Evolutionary conservation across 2,113 vertebrate species (phyloP).

Genomic region (Rhabdornis inornatus): DNA sequence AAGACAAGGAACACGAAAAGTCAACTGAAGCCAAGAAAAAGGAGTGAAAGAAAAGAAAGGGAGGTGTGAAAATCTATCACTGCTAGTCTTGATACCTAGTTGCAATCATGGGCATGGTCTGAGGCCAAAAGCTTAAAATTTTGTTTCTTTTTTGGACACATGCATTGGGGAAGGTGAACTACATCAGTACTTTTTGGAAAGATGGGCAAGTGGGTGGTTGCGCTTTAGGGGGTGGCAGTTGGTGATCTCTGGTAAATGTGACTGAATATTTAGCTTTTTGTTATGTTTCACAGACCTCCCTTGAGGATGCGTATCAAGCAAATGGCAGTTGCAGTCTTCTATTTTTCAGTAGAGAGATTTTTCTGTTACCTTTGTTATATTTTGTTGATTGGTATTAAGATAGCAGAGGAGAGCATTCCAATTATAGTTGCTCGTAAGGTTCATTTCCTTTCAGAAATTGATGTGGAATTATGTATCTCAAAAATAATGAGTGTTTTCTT

Average conservation of each 20-base stretch:
- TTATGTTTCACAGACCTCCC: background rate
- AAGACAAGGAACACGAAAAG: background rate
- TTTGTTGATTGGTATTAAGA: conserved; percentile 1
- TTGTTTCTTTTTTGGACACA: background rate
- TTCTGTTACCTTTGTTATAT: background rate
- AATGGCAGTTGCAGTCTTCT: background rate
- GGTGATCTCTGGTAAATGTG: background rate
- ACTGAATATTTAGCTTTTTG: background rate
- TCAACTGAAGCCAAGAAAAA: background rate
- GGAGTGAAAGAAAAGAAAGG: background rate
- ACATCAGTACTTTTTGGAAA: background rate
- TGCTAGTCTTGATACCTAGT: background rate
- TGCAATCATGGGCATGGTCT: background rate
- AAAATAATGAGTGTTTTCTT: conserved; percentile 30
- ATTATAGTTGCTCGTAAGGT: background rate
- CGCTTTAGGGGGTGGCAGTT: background rate
- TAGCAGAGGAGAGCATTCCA: background rate
- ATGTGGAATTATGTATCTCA: conserved; percentile 18
- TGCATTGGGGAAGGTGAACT: background rate
- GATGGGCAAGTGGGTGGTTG: background rate
- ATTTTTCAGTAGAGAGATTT: background rate
- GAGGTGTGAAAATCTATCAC: background rate
- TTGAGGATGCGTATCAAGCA: background rate
- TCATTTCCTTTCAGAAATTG: conserved; percentile 42
- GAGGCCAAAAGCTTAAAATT: background rate